Base-by-base conservation (phyloP, 2,888 invertebrate genomes). In the Trichogramma dendrolimi region DNA sequence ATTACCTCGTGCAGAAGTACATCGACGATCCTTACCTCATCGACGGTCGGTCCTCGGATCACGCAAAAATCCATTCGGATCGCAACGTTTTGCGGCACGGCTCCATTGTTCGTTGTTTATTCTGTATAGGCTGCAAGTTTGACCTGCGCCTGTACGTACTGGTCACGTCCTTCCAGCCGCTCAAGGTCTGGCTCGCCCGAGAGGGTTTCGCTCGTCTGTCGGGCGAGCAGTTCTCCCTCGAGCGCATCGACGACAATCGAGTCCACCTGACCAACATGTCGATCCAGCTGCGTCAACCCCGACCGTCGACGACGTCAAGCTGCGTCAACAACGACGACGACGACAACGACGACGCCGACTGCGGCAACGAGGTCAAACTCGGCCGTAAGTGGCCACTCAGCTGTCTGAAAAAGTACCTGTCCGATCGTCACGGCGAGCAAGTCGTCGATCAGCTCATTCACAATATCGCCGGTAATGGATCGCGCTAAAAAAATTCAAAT, bases 151-250 rank as follows among this genome's bases (percentile, higher is more conserved):
- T 86, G 63, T 86, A 86, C 75, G 83, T 85, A 5, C 75, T 86
- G 49, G 85, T 86, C 39, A 83, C 83, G 52, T 84, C 84, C 40
- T 80, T 79, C 63, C 71, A 72, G 38, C 78, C 79, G 6, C 63
- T 78, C 64, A 78, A 82, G 70, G 83, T 80, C 3, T 85, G 84
- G 84, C 72, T 85, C 46, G 84, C 84, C 63, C 76, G 86, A 49
- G 84, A 85, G 68, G 87, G 87, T 0, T 86, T 87, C 75, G 86
- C 86, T 1, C 76, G 86, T 8, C 81, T 86, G 66, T 84, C 85
- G n/a, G 82, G 83, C 62, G 81, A 81, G 27, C 75, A 82, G 65
- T 86, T 83, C 73, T 82, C 83, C n/a, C 73, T 84, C 50, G 82
- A 83, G 60, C 80, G 81, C 27, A 81, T 86, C 49, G 81, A 83